Evolutionary conservation across 2,888 invertebrate species (phyloP).

Genomic region (Catocala fraxini): DNA sequence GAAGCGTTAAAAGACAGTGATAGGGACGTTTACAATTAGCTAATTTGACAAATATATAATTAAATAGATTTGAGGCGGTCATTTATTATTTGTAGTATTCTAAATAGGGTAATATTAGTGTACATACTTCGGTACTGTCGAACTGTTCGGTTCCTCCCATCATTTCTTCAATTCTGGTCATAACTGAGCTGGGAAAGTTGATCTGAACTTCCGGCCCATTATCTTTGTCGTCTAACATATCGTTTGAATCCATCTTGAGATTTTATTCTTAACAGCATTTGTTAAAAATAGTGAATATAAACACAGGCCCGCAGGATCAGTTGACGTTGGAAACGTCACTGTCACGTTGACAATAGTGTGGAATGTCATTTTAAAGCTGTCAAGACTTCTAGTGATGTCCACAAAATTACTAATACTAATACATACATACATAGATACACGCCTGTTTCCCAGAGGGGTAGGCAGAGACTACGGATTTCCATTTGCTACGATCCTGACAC

Average conservation of each 20-base stretch:
- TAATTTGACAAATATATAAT: too few relatives aligned
- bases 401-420: too few relatives aligned
- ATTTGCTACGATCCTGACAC: too few relatives aligned
- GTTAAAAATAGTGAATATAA: slow-evolving; percentile 15
- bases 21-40: too few relatives aligned
- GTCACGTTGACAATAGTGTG: slow-evolving; percentile 8
- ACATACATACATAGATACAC: too few relatives aligned
- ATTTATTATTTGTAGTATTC: neutral
- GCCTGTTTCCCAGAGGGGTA: too few relatives aligned
- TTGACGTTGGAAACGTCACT: slow-evolving; percentile 36
- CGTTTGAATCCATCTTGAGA: slow-evolving; percentile 72
- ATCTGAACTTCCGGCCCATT: slow-evolving; percentile 83
- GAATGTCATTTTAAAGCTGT: too few relatives aligned
- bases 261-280: slow-evolving; percentile 17
- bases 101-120: neutral
- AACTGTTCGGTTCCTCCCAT: slow-evolving; percentile 97
- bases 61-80: too few relatives aligned
- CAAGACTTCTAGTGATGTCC: too few relatives aligned
- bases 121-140: slow-evolving; percentile 89
- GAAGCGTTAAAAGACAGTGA: too few relatives aligned
- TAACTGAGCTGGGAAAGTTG: slow-evolving; percentile 94
- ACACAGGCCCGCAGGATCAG: slow-evolving; percentile 28
- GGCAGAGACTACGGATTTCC: too few relatives aligned
- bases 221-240: slow-evolving; percentile 78
- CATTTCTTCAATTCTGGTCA: slow-evolving; percentile 96